Conservation (phyloP, 2,888 invertebrate species). For the Noctua janthina region DNA sequence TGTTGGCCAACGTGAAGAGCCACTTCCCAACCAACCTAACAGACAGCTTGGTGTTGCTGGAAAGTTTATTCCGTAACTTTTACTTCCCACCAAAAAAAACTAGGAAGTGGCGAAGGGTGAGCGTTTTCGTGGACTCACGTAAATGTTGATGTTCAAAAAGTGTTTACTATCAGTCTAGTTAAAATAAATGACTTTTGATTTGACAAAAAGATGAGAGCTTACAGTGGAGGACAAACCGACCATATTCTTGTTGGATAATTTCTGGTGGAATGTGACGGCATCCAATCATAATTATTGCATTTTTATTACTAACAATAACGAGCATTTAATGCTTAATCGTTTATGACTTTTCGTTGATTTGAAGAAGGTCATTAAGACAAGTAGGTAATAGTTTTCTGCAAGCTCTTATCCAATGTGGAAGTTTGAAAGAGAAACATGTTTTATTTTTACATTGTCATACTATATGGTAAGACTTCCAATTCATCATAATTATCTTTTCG, state of each 20-base stretch:
- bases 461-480: slow-evolving; percentile 46
- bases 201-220: no score
- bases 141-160: no score
- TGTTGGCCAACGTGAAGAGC: no score
- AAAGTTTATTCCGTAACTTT: no score
- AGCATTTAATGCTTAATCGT: slow-evolving; percentile 11
- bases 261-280: not conserved
- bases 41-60: no score
- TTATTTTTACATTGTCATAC: slow-evolving; percentile 18
- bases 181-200: no score
- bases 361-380: slow-evolving; percentile 9
- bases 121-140: no score
- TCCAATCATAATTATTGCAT: slow-evolving; percentile 28
- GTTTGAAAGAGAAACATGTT: slow-evolving; percentile 41
- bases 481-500: not conserved
- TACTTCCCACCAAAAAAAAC: no score
- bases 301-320: slow-evolving; percentile 16
- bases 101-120: no score
- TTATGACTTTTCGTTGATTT: slow-evolving; percentile 20
- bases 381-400: not conserved
- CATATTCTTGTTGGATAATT: not conserved
- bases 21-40: no score
- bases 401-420: slow-evolving; percentile 18
- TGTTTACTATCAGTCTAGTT: no score
- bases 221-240: not conserved